Conservation (phyloP, 2,888 invertebrate genomes). For the Lathronympha strigana region DNA sequence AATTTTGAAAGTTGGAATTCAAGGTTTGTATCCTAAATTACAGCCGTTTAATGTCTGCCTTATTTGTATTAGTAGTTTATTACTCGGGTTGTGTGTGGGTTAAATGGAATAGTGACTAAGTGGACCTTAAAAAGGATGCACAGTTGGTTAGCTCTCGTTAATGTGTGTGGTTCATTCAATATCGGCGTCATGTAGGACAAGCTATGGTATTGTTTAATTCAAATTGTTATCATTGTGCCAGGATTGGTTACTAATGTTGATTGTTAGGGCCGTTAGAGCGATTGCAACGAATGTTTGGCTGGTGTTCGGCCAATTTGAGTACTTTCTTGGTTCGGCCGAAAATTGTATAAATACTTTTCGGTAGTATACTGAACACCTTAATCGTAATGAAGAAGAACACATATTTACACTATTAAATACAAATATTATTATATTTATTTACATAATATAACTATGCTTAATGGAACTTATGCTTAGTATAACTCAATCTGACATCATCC, state of each 20-base stretch:
- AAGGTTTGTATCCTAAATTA: slow-evolving; percentile 10
- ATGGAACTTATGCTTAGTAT: background rate
- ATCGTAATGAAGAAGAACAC: no score
- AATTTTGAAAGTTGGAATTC: background rate
- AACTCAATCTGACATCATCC: background rate
- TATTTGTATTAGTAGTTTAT: slow-evolving; percentile 38
- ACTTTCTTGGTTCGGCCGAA: no score
- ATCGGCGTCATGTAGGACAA: slow-evolving; percentile 26
- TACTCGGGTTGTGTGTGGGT: slow-evolving; percentile 28
- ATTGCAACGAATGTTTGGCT: background rate
- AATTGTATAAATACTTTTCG: no score
- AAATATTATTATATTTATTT: no score
- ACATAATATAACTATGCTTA: no score
- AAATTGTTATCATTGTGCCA: slow-evolving; percentile 26
- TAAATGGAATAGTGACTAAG: slow-evolving; percentile 43
- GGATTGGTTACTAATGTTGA: slow-evolving; percentile 6
- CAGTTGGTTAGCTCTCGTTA: slow-evolving; percentile 36
- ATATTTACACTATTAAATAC: no score
- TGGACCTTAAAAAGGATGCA: slow-evolving; percentile 41
- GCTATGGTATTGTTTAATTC: slow-evolving; percentile 15
- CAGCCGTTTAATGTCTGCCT: slow-evolving; percentile 21
- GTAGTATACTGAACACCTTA: no score
- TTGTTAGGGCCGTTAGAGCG: background rate
- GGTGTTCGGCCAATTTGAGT: no score
- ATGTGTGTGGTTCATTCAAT: slow-evolving; percentile 26